Evolutionary conservation across 2,113 vertebrate species (phyloP).

Genomic region (Heterotilapia buettikoferi): DNA sequence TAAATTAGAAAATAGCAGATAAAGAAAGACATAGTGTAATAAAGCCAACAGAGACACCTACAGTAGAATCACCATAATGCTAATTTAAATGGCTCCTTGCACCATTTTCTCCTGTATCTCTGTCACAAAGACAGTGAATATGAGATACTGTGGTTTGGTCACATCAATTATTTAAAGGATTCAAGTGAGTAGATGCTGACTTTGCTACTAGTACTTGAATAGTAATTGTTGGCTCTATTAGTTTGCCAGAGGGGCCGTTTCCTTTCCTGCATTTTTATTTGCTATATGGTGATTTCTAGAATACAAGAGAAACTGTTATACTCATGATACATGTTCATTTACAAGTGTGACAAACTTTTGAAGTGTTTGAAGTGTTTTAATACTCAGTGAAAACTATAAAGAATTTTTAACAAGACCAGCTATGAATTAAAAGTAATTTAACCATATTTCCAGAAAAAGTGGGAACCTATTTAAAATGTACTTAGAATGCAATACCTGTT

Average conservation of each 20-base stretch:
- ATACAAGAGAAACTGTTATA: neutral
- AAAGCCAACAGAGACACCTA: neutral
- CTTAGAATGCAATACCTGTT: neutral
- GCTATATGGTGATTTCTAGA: neutral
- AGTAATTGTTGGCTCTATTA: neutral
- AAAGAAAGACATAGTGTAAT: neutral
- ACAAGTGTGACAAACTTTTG: neutral
- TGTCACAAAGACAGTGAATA: constrained; percentile 3
- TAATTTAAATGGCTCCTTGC: neutral
- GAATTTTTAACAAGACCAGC: neutral
- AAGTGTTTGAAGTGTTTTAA: neutral
- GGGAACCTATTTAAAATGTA: neutral
- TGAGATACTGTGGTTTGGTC: constrained; percentile 13
- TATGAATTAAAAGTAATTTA: neutral
- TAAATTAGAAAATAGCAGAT: too few relatives aligned
- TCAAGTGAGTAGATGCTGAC: constrained; percentile 22
- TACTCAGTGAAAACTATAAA: neutral
- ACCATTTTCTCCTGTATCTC: neutral
- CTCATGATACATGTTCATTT: neutral
- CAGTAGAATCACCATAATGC: neutral
- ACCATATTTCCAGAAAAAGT: neutral
- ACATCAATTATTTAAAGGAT: constrained; percentile 32
- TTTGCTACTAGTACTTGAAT: constrained; percentile 2
- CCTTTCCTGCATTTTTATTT: neutral
- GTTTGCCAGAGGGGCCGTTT: neutral